Percentiles rank a stretch among this genome's conserved stretches.
phyloP scores from a whole-genome alignment of 37 sponge, comb jelly and placozoan species.

The Hormiphora californensis region DNA sequence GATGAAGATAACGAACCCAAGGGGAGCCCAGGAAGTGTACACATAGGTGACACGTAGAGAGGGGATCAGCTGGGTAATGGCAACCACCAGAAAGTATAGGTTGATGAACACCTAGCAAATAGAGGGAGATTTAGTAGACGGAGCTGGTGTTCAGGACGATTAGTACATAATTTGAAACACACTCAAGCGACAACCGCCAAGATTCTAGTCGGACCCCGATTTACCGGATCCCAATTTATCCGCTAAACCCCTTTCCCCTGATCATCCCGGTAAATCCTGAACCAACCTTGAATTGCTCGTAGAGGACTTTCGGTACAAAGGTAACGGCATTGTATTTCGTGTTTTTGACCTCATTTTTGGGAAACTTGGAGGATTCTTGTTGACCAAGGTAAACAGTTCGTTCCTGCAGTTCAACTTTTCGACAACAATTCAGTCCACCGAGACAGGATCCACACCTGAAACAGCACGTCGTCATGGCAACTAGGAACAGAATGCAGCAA shows the following conservation, averaged over 20 bases:
- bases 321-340: slow-evolving; percentile 69
- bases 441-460: slow-evolving; percentile 36
- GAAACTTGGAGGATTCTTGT: slow-evolving; percentile 6
- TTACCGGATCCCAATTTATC: too few species aligned
- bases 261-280: too few species aligned
- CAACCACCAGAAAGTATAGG: slow-evolving; percentile 83
- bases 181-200: too few species aligned
- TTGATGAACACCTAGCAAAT: slow-evolving; percentile 69
- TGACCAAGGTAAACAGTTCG: slow-evolving; percentile 32
- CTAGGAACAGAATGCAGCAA: background rate
- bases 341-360: slow-evolving; percentile 44
- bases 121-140: background rate
- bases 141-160: too few species aligned
- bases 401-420: background rate
- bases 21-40: slow-evolving; percentile 93
- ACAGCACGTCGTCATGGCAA: background rate
- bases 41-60: slow-evolving; percentile 73
- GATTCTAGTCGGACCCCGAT: too few species aligned
- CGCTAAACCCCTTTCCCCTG: too few species aligned
- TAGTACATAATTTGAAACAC: too few species aligned
- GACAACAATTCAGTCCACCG: background rate
- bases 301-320: slow-evolving; percentile 85
- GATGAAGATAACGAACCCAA: slow-evolving; percentile 75
- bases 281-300: slow-evolving; percentile 79
- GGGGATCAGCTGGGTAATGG: slow-evolving; percentile 81